Conservation (phyloP, 2,888 invertebrate species). For the Dasypogon diadema region DNA sequence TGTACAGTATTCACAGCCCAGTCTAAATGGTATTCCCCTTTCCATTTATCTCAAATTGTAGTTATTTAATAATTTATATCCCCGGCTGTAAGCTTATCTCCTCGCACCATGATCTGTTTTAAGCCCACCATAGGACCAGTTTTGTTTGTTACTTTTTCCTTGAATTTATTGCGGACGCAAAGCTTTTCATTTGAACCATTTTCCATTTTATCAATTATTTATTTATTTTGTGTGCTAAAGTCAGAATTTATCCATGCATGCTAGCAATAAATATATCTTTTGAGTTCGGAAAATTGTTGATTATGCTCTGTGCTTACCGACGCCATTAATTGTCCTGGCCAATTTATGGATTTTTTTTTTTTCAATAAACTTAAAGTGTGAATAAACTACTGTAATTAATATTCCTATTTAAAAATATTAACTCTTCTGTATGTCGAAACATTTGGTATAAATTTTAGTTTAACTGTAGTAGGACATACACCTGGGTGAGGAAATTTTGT, state of each 20-base stretch:
- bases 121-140: background rate
- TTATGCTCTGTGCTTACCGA: slow-evolving; percentile 17
- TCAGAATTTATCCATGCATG: slow-evolving; percentile 21
- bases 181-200: slow-evolving; percentile 29
- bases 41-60: slow-evolving; percentile 67
- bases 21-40: slow-evolving; percentile 69
- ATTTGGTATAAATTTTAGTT: no score
- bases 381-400: no score
- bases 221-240: slow-evolving; percentile 22
- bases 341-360: no score
- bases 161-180: slow-evolving; percentile 8
- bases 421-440: no score
- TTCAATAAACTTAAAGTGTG: no score
- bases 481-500: no score
- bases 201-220: slow-evolving; percentile 44
- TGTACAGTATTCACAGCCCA: slow-evolving; percentile 69
- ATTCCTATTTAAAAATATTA: no score
- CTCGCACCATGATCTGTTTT: slow-evolving; percentile 3
- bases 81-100: slow-evolving; percentile 38
- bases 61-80: slow-evolving; percentile 53
- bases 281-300: slow-evolving; percentile 1
- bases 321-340: no score
- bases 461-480: no score
- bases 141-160: slow-evolving; percentile 5
- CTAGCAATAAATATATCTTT: slow-evolving; percentile 26